Evolutionary conservation across 2,113 vertebrate species (phyloP).

Genomic region (Cinclus cinclus): DNA sequence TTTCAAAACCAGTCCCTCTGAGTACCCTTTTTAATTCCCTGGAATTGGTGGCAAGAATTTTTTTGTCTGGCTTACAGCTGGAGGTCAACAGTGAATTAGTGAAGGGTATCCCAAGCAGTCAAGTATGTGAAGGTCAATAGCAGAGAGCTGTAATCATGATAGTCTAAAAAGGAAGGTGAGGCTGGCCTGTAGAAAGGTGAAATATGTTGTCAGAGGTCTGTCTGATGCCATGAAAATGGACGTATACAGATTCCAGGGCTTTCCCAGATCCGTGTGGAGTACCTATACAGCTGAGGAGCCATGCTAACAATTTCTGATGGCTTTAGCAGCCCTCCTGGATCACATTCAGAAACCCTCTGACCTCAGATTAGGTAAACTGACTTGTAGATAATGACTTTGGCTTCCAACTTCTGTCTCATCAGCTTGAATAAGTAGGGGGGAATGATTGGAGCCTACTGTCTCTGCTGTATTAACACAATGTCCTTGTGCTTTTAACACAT

Average conservation of each 20-base stretch:
- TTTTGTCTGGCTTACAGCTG: background rate
- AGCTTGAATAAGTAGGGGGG: background rate
- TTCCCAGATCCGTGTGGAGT: background rate
- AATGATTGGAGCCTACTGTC: background rate
- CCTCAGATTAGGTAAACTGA: background rate
- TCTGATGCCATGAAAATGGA: background rate
- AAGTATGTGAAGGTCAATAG: background rate
- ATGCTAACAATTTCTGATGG: background rate
- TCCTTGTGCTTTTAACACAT: background rate
- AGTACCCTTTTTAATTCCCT: background rate
- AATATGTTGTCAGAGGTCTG: background rate
- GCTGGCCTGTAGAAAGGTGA: background rate
- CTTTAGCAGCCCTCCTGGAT: background rate
- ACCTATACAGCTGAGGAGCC: background rate
- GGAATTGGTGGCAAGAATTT: background rate
- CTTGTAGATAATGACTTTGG: background rate
- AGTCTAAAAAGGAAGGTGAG: background rate
- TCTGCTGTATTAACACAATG: background rate
- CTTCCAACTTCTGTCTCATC: background rate
- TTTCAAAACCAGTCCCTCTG: background rate
- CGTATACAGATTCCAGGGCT: background rate
- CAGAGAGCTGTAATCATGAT: background rate
- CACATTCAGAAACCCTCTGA: background rate
- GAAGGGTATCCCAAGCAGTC: background rate
- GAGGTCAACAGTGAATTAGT: background rate